Conservation (phyloP, 2,113 vertebrate genomes). For the Chloebia gouldiae region DNA sequence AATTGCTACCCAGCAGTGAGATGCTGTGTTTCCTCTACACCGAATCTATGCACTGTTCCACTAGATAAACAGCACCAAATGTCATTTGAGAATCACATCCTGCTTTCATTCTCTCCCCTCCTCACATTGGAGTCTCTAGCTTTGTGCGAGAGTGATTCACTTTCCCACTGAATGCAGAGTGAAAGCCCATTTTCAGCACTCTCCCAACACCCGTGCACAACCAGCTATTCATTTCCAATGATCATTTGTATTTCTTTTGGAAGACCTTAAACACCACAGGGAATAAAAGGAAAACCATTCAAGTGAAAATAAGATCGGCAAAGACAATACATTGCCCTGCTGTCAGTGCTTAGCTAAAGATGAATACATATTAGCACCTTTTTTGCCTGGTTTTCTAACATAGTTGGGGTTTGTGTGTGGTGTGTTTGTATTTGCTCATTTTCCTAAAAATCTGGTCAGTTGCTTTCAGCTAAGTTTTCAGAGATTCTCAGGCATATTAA, state of each 20-base stretch:
- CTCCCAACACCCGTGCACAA: conserved; percentile 52
- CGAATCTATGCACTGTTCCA: not conserved
- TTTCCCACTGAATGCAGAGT: conserved; percentile 46
- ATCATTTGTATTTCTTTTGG: conserved; percentile 68
- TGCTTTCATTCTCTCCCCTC: conserved; percentile 54
- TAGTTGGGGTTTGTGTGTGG: not conserved
- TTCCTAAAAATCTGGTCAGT: not conserved
- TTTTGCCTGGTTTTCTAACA: not conserved
- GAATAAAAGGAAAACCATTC: conserved; percentile 41
- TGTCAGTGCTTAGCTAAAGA: conserved; percentile 34
- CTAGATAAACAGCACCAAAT: conserved; percentile 63
- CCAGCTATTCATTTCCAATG: conserved; percentile 59
- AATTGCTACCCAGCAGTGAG: conserved; percentile 6
- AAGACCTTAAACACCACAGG: conserved; percentile 45
- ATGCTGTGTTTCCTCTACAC: conserved; percentile 19
- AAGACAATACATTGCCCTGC: not conserved
- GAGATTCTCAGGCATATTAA: not conserved
- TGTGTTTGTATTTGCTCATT: not conserved
- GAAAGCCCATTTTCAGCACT: conserved; percentile 60
- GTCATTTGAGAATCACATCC: conserved; percentile 61
- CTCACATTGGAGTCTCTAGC: not conserved
- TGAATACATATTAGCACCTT: conserved; percentile 13
- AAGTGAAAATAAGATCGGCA: conserved; percentile 49
- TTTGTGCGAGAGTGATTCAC: conserved; percentile 59
- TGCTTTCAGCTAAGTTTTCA: not conserved